A percentile compares a stretch with the other conserved stretches of the same genome.
These are phyloP conservation scores for Amaurobius ferox DNA, from an alignment of 2,888 invertebrate genomes.

Conservation along the genomic window DNA sequence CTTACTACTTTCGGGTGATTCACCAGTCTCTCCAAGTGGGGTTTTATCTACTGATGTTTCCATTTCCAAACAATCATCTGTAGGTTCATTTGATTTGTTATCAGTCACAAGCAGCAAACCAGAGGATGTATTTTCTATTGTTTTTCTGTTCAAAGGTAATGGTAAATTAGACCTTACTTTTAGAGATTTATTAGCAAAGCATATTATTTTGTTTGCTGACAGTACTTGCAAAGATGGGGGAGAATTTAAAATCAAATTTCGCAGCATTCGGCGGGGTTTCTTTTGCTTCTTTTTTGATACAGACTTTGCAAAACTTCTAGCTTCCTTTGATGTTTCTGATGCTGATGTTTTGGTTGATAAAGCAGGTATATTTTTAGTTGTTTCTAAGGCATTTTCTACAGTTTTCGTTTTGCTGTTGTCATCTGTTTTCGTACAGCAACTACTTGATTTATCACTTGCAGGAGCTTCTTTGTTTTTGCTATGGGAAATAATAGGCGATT, in stretches of 20 bases:
- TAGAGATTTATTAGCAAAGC: slow-evolving; percentile 52
- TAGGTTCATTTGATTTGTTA: slow-evolving; percentile 1
- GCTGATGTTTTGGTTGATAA: not conserved
- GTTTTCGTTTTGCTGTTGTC: not conserved
- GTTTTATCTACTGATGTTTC: slow-evolving; percentile 10
- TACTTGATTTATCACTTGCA: not conserved
- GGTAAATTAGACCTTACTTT: too few species aligned
- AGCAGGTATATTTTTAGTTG: not conserved
- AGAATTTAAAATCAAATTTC: slow-evolving; percentile 36
- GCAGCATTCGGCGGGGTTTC: not conserved
- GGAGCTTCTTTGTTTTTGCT: not conserved
- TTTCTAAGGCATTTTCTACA: slow-evolving; percentile 5
- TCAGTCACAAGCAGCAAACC: slow-evolving; percentile 18
- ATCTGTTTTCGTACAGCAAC: not conserved
- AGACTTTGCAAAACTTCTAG: too few species aligned
- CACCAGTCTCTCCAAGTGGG: not conserved
- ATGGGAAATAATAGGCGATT: not conserved
- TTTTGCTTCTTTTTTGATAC: too few species aligned
- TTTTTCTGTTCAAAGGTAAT: slow-evolving; percentile 13
- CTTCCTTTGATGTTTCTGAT: too few species aligned
- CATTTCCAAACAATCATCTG: slow-evolving; percentile 27
- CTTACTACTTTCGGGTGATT: not conserved
- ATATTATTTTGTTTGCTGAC: slow-evolving; percentile 66
- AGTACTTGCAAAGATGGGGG: slow-evolving; percentile 63
- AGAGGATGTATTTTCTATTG: slow-evolving; percentile 9